Base-by-base conservation (phyloP, 2,113 vertebrate species). In the Nymphicus hollandicus region DNA sequence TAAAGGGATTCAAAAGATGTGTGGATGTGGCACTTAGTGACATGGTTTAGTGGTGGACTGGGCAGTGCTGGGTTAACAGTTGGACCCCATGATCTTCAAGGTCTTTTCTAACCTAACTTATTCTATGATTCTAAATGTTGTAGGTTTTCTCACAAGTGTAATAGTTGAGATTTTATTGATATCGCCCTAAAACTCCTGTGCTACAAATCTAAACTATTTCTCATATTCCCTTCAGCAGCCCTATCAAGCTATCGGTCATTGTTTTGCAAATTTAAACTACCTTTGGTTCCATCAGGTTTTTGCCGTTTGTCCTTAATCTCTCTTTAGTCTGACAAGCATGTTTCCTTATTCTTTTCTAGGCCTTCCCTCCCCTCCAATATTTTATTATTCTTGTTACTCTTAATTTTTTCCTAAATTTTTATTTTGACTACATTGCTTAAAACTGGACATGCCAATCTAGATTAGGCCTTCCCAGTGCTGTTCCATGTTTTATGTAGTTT, bases 311-410 rank as follows among this genome's bases (percentile, higher is more conserved):
- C 55, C 43, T 65, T 64, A 18, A 31, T 60, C n/a, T 64, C 49
- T 46, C 25, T 70, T 58, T 29, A 86, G 56, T 29, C 39, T 43
- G 56, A 76, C 18, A 47, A 37, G 25, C 11, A 43, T 35, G 18
- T 77, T 93, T 47, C 25, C 52, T 71, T 39, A 66, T 1, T 23
- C 50, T 70, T 63, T 58, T 60, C n/a, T 77, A 66, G n/a, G 46
- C 39, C 56, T 86, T 31, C 4, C 9, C 3, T 4, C 7, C 8
- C 10, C 13, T 23, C 12, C 31, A 24, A 6, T 1, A 3, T 61
- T 27, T 64, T 53, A 18, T 43, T 6, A 4, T 65, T 86, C 31
- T 41, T 47, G 11, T 66, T 71, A n/a, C 27, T 27, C 27, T 84
- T 20, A n/a, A 7, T 41, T 70, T 81, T 68, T 39, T 20, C 28